phyloP scores from a whole-genome alignment of 2,888 invertebrate genomes.

The Apeira syringaria region DNA sequence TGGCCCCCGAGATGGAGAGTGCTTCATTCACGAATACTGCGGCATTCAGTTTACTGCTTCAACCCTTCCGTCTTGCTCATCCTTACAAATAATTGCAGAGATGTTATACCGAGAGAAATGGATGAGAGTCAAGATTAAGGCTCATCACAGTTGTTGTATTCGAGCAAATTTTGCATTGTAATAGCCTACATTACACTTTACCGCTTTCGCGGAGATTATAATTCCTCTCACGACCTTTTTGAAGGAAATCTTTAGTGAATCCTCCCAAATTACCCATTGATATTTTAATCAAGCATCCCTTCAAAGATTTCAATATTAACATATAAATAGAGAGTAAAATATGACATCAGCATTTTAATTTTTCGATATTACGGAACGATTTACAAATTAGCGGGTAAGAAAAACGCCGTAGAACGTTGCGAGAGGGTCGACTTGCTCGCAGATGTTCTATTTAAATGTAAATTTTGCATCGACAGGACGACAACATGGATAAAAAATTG shows the following conservation, averaged over 20 bases:
- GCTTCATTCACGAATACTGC: constrained; percentile 81
- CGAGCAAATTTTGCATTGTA: constrained; percentile 67
- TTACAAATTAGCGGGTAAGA: constrained; percentile 83
- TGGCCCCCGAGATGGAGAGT: constrained; percentile 58
- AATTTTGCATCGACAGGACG: constrained; percentile 71
- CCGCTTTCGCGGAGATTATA: constrained; percentile 35
- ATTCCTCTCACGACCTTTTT: constrained; percentile 49
- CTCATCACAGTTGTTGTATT: constrained; percentile 68
- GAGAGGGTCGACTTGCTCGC: constrained; percentile 75
- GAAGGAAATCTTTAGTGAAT: constrained; percentile 38
- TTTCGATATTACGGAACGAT: constrained; percentile 81
- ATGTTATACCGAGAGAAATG: constrained; percentile 72
- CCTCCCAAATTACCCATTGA: constrained; percentile 71
- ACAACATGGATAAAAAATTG: constrained; percentile 70
- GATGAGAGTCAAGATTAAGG: constrained; percentile 73
- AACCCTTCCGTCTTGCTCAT: constrained; percentile 73
- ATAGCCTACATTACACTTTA: constrained; percentile 52
- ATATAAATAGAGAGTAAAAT: constrained; percentile 81
- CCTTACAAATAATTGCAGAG: constrained; percentile 77
- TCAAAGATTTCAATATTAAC: constrained; percentile 64
- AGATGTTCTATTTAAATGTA: constrained; percentile 84
- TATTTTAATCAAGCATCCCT: constrained; percentile 75
- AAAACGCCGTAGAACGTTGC: constrained; percentile 70
- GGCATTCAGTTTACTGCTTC: constrained; percentile 69
- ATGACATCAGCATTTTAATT: constrained; percentile 84